Conservation (phyloP, 2,113 vertebrate species). For the Galbula dea region DNA sequence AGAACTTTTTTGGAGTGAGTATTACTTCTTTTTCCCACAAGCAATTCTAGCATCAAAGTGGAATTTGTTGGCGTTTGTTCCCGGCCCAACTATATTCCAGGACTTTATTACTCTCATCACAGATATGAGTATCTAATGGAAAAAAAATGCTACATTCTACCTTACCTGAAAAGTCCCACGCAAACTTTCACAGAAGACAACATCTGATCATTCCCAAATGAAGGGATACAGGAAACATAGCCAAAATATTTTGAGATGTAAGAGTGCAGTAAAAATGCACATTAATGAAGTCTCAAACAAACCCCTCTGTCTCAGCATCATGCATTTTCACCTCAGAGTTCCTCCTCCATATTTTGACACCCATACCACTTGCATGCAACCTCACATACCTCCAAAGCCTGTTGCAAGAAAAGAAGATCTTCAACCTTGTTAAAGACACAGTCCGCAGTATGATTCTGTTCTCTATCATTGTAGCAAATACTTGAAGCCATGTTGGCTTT, state of each 20-base stretch:
- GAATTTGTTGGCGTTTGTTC: background rate
- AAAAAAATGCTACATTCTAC: background rate
- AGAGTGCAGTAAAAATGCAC: background rate
- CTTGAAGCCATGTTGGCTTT: slow-evolving; percentile 57
- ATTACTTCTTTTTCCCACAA: background rate
- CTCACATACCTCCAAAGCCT: background rate
- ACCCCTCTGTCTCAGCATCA: background rate
- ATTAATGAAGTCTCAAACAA: background rate
- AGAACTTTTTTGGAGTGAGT: background rate
- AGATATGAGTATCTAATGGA: background rate
- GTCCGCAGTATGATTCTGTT: slow-evolving; percentile 27
- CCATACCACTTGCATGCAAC: background rate
- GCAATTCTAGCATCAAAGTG: background rate
- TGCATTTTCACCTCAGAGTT: background rate
- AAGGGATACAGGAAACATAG: fast-evolving
- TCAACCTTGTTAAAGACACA: slow-evolving; percentile 4
- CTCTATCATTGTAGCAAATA: slow-evolving; percentile 47
- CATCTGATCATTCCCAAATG: background rate
- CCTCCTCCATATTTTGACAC: background rate
- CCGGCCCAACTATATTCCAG: background rate
- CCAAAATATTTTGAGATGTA: background rate
- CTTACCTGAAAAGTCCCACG: background rate
- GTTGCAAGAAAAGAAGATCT: background rate
- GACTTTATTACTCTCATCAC: background rate
- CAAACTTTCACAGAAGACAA: background rate